A percentile compares a stretch with the other conserved stretches of the same genome.
phyloP scores from a whole-genome alignment of 2,113 vertebrate genomes.

The Tricholaema leucomelas region DNA sequence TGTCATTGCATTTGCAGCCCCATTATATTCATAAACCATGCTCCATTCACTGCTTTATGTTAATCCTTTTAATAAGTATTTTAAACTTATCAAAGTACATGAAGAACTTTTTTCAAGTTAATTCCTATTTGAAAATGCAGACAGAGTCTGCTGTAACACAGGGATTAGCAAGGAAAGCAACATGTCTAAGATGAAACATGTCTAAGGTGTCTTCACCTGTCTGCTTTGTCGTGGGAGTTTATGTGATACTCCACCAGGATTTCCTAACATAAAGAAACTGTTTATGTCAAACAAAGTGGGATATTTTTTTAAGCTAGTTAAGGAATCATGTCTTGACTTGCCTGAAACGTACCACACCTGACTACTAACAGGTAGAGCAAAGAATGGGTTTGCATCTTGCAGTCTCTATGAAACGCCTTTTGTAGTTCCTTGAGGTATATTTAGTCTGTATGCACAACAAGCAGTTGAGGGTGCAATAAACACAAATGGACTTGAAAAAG shows the following conservation, averaged over 20 bases:
- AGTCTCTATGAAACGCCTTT: background rate
- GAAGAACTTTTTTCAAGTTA: background rate
- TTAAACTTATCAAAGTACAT: background rate
- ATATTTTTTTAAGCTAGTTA: constrained; percentile 20
- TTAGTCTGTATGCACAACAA: fast-evolving
- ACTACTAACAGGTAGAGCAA: background rate
- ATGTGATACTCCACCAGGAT: constrained; percentile 60
- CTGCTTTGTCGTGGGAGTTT: constrained; percentile 50
- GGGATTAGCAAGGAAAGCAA: background rate
- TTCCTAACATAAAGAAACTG: constrained; percentile 64
- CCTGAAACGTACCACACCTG: constrained; percentile 24
- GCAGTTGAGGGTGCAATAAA: background rate
- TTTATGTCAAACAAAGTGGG: constrained; percentile 48
- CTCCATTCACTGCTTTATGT: background rate
- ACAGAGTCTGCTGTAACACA: background rate
- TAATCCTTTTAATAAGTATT: background rate
- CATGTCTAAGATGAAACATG: constrained; percentile 1
- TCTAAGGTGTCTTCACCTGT: constrained; percentile 31
- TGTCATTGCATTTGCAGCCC: background rate
- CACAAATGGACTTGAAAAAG: background rate
- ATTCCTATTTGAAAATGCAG: background rate
- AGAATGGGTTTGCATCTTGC: background rate
- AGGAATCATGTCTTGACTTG: constrained; percentile 54
- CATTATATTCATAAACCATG: background rate
- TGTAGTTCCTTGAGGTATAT: background rate